A percentile compares a stretch with the other conserved stretches of the same genome.
Conservation (phyloP, 2,888 invertebrate species). For the Altica lythri region DNA sequence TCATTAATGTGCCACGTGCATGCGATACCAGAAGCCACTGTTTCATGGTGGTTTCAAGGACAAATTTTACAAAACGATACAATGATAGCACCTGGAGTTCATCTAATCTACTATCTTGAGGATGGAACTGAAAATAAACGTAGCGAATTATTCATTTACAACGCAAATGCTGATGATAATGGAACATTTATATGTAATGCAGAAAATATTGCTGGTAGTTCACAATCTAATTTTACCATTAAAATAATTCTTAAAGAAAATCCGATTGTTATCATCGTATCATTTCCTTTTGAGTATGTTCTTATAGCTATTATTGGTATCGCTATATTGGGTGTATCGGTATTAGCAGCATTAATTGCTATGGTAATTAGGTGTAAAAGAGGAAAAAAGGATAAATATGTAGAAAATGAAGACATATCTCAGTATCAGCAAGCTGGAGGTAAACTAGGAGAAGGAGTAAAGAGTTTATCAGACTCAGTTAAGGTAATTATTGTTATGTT, state of each 20-base stretch:
- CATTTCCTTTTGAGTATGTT: constrained; percentile 71
- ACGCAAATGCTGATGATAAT: constrained; percentile 78
- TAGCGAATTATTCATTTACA: constrained; percentile 79
- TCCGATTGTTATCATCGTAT: constrained; percentile 66
- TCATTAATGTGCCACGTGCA: constrained; percentile 80
- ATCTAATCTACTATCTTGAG: constrained; percentile 72
- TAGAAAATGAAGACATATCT: constrained; percentile 62
- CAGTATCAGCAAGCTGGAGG: constrained; percentile 56
- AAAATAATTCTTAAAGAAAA: constrained; percentile 74
- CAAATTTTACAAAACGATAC: constrained; percentile 79
- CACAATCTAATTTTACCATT: constrained; percentile 81
- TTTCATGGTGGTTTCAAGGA: constrained; percentile 84
- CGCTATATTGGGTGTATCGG: constrained; percentile 65
- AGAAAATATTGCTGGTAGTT: constrained; percentile 79
- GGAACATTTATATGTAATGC: constrained; percentile 86
- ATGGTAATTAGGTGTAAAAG: constrained; percentile 59
- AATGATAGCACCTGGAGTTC: constrained; percentile 67
- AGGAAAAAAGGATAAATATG: constrained; percentile 54
- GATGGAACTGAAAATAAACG: constrained; percentile 75
- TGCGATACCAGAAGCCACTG: constrained; percentile 79
- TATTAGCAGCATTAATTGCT: constrained; percentile 69
- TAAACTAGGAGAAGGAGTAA: constrained; percentile 38
- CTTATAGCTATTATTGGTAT: constrained; percentile 69
- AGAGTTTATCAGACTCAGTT: constrained; percentile 38
- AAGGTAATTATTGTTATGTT: constrained; percentile 7